Base-by-base conservation (phyloP, 2,113 vertebrate species). In the Centropus bengalensis region DNA sequence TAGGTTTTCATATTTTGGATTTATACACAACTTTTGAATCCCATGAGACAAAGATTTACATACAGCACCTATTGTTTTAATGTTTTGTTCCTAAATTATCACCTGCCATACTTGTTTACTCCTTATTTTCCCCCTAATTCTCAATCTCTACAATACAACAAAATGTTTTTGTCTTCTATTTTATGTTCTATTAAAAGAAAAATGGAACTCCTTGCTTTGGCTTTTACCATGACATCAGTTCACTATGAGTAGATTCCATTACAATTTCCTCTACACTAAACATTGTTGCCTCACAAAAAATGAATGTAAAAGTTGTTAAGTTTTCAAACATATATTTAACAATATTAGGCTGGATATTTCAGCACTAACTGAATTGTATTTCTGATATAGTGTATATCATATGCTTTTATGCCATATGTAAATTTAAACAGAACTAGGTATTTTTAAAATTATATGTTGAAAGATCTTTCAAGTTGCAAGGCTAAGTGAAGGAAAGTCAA, bases 391-490 rank as follows among this genome's bases (percentile, higher is more conserved):
- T 83, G 30, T 47, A 81, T n/a, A 73, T 51, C 47, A 44, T 79
- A 38, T 47, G 74, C 30, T 91, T 92, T 85, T 76, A 75, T 75
- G 40, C 64, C 45, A n/a, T 82, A 93, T 68, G 49, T 78, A 88
- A 88, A 80, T 94, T 94, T 93, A 91, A 93, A 83, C 11, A 84
- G 62, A 44, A 18, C 19, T 56, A 83, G 73, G 71, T 67, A 64
- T 86, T 87, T 96, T 89, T 86, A 30, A 91, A 95, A 66, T 22
- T 12, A 4, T 33, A 23, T 80, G 63, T 83, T 89, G 80, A 83
- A 93, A 83, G 82, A 88, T 36, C 64, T 71, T 94, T 91, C 70
- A 96, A 96, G 82, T 79, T 91, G 86, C 62, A 93, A 90, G 54
- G 58, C 90, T 68, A 84, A 88, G 66, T 62, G 69, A 90, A 91